Percentiles rank a stretch among this genome's conserved stretches.
Evolutionary conservation across 2,888 invertebrate genomes (phyloP).

Genomic region (Serrognathus titanus): DNA sequence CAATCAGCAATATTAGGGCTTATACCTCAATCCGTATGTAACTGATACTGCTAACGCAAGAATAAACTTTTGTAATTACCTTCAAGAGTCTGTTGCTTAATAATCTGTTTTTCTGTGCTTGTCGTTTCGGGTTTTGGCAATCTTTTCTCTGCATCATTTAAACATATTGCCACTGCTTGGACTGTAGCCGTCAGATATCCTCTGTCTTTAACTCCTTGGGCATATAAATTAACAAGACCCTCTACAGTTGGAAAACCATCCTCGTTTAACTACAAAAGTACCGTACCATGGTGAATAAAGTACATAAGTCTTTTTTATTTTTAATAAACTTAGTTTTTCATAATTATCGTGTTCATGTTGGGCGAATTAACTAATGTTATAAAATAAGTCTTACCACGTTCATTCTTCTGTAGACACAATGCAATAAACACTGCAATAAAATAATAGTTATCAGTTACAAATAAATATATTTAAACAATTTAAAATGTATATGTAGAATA

Average conservation of each 20-base stretch:
- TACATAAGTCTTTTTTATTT: neutral
- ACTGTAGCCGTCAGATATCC: conserved; percentile 73
- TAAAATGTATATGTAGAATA: too few species aligned
- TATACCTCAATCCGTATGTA: too few species aligned
- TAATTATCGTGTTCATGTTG: too few species aligned
- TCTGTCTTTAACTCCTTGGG: conserved; percentile 74
- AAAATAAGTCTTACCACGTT: conserved; percentile 63
- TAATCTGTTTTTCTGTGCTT: neutral
- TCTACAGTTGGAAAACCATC: conserved; percentile 72
- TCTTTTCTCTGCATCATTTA: conserved; percentile 55
- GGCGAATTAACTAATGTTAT: neutral
- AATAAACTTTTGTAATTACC: too few species aligned
- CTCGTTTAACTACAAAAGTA: conserved; percentile 59
- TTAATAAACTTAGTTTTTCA: too few species aligned
- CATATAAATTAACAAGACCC: conserved; percentile 69
- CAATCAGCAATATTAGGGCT: too few species aligned
- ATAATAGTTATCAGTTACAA: conserved; percentile 15
- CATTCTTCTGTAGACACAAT: conserved; percentile 76
- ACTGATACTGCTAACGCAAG: too few species aligned
- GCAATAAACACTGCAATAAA: conserved; percentile 68
- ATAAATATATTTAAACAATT: too few species aligned
- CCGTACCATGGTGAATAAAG: too few species aligned
- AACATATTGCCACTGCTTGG: conserved; percentile 66
- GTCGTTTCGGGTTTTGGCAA: conserved; percentile 37
- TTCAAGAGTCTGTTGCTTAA: too few species aligned